A percentile compares a stretch with the other conserved stretches of the same genome.
Evolutionary conservation across 2,113 vertebrate species (phyloP).

Genomic region (Xyrauchen texanus): DNA sequence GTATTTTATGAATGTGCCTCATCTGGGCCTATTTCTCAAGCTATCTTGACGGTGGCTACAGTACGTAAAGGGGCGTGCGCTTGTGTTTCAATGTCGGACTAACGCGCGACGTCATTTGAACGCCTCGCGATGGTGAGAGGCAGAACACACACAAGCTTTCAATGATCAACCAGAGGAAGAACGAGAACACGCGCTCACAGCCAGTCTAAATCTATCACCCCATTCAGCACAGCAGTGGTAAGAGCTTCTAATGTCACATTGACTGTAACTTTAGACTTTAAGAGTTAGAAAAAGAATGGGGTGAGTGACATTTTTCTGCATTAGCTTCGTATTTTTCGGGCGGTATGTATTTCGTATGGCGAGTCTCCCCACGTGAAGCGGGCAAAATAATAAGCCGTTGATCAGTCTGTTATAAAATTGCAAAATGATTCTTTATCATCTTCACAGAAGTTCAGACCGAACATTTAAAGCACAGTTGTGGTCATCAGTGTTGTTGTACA

Average conservation of each 20-base stretch:
- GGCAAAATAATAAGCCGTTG: slow-evolving; percentile 30
- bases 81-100: slow-evolving; percentile 52
- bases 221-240: slow-evolving; percentile 62
- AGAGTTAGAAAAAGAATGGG: slow-evolving; percentile 40
- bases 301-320: not conserved
- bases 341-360: slow-evolving; percentile 69
- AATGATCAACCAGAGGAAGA: slow-evolving; percentile 69
- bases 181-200: slow-evolving; percentile 46
- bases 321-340: slow-evolving; percentile 39
- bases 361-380: slow-evolving; percentile 68
- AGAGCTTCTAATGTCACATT: slow-evolving; percentile 50
- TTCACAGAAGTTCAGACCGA: slow-evolving; percentile 2
- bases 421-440: not conserved
- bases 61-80: slow-evolving; percentile 25
- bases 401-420: not conserved
- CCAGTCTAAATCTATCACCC: slow-evolving; percentile 42
- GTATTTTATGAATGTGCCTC: not conserved
- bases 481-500: not conserved
- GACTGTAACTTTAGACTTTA: not conserved
- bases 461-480: not conserved
- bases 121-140: slow-evolving; percentile 57
- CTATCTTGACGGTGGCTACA: slow-evolving; percentile 32
- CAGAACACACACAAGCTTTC: slow-evolving; percentile 37
- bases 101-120: slow-evolving; percentile 64
- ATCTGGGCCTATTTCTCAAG: slow-evolving; percentile 21